Conservation (phyloP, 2,113 vertebrate species). For the Coreoperca whiteheadi region DNA sequence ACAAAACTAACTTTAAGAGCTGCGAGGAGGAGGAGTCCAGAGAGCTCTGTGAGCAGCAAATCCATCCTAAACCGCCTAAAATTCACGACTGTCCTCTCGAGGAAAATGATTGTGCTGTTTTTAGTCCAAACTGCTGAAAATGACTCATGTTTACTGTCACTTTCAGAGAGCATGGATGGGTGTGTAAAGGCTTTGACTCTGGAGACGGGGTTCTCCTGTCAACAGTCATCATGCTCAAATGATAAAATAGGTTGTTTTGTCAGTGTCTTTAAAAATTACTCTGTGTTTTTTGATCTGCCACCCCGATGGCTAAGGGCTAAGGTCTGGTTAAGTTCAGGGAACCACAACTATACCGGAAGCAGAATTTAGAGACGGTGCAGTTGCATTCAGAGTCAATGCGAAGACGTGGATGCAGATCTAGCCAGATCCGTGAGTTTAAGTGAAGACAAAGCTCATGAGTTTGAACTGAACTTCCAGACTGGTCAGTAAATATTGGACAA, state of each 20-base stretch:
- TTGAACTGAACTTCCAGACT: too few species aligned
- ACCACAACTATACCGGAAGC: too few species aligned
- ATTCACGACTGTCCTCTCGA: background rate
- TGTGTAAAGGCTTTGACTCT: background rate
- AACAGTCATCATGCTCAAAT: background rate
- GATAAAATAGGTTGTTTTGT: background rate
- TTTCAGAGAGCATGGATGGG: background rate
- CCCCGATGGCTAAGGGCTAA: background rate
- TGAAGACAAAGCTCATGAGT: too few species aligned
- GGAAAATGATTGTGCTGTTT: background rate
- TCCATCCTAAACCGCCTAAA: background rate
- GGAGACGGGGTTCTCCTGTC: background rate
- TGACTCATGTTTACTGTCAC: background rate
- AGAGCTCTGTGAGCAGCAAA: conserved; percentile 7
- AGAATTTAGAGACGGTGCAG: too few species aligned
- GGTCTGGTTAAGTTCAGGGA: too few species aligned
- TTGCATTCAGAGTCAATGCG: too few species aligned
- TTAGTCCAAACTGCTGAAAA: background rate
- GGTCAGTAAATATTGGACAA: too few species aligned
- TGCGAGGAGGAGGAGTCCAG: conserved; percentile 11
- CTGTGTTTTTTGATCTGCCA: background rate
- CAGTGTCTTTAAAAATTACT: background rate
- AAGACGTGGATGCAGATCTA: too few species aligned
- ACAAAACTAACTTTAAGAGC: conserved; percentile 15
- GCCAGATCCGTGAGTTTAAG: too few species aligned